Evolutionary conservation across 2,113 vertebrate species (phyloP).

Genomic region (Bos taurus): ARS-UCD2.0 NC_037331.1:63704001-63704500

Average conservation of each 20-base stretch:
- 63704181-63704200: neutral
- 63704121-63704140: neutral
- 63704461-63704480: neutral
- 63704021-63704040: neutral
- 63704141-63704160: neutral
- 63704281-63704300: neutral
- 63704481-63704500: neutral
- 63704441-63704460: neutral
- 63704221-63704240: neutral
- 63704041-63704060: neutral
- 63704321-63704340: neutral
- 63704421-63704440: neutral
- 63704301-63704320: neutral
- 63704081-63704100: neutral
- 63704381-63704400: neutral
- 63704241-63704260: neutral
- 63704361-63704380: neutral
- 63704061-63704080: neutral
- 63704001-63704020: neutral
- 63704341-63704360: neutral
- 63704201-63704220: neutral
- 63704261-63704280: neutral
- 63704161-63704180: neutral
- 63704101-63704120: neutral
- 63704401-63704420: neutral